phyloP scores from a whole-genome alignment of 2,797 vertebrate genomes.

The Delichon dasypus region DNA sequence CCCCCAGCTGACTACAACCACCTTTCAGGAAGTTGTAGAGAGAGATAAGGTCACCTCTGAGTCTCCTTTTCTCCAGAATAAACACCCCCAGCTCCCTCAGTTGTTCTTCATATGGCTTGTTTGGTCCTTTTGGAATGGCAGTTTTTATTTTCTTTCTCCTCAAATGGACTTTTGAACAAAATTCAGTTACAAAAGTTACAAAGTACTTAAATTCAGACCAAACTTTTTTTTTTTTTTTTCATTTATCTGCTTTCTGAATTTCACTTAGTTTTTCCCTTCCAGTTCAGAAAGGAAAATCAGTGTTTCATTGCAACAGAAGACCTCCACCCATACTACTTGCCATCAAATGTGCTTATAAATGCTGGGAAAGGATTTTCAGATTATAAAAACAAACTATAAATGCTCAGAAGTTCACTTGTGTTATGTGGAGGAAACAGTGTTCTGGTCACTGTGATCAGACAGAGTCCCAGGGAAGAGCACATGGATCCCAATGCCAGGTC shows the following conservation, averaged over 20 bases:
- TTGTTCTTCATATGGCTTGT: too few relatives aligned
- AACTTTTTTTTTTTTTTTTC: not conserved
- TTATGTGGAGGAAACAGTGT: not conserved
- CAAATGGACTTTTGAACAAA: not conserved
- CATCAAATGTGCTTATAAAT: not conserved
- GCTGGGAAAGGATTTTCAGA: not conserved
- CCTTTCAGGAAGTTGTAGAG: too few relatives aligned
- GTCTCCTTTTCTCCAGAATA: too few relatives aligned
- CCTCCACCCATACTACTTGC: not conserved
- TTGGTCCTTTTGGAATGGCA: not conserved
- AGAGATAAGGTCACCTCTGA: too few relatives aligned
- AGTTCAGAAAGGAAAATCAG: slow-evolving; percentile 17
- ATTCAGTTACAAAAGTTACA: not conserved
- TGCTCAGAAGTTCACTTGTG: not conserved
- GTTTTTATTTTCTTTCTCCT: not conserved
- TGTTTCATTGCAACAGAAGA: slow-evolving; percentile 23
- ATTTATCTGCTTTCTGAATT: slow-evolving; percentile 31
- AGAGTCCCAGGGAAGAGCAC: not conserved
- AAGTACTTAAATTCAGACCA: not conserved
- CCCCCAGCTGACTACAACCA: too few relatives aligned
- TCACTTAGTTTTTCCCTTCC: slow-evolving; percentile 7
- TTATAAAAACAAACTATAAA: not conserved
- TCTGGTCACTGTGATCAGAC: not conserved
- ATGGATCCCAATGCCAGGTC: not conserved
- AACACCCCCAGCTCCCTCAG: too few relatives aligned